A percentile compares a stretch with the other conserved stretches of the same genome.
These are phyloP conservation scores for Martes martes DNA, from an alignment of 2,113 vertebrate genomes.

Conservation along the genomic window DNA sequence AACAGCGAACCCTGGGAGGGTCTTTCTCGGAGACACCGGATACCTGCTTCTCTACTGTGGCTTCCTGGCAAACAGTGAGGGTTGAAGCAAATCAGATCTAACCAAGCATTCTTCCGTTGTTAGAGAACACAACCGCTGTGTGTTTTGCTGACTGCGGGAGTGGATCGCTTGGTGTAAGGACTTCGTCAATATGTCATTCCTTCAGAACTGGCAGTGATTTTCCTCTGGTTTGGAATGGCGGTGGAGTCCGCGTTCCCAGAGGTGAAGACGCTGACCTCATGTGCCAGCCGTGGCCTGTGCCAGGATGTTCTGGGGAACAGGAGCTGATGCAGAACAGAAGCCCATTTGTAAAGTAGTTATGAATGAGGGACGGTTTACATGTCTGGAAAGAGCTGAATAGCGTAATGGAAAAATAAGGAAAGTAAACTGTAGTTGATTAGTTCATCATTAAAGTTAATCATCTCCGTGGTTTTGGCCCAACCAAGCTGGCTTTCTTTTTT, in stretches of 20 bases:
- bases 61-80: neutral
- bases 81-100: conserved; percentile 53
- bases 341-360: conserved; percentile 4
- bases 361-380: neutral
- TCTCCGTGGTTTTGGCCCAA: neutral
- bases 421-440: neutral
- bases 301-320: neutral
- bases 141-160: conserved; percentile 30
- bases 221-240: neutral
- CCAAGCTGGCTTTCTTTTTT: neutral
- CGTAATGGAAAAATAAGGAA: conserved; percentile 40
- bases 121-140: conserved; percentile 39
- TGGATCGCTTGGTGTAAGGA: neutral
- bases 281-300: neutral
- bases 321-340: neutral
- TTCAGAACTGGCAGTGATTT: conserved; percentile 49
- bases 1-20: conserved; percentile 43
- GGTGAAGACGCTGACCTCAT: neutral
- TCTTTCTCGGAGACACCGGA: conserved; percentile 56
- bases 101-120: neutral
- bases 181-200: conserved; percentile 46
- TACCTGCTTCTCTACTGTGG: conserved; percentile 51
- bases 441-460: conserved; percentile 19
- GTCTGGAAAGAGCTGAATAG: conserved; percentile 18
- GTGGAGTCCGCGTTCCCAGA: neutral